Conservation (phyloP, 1,140 invertebrate genomes). For the Drosophila sturtevanti region DNA sequence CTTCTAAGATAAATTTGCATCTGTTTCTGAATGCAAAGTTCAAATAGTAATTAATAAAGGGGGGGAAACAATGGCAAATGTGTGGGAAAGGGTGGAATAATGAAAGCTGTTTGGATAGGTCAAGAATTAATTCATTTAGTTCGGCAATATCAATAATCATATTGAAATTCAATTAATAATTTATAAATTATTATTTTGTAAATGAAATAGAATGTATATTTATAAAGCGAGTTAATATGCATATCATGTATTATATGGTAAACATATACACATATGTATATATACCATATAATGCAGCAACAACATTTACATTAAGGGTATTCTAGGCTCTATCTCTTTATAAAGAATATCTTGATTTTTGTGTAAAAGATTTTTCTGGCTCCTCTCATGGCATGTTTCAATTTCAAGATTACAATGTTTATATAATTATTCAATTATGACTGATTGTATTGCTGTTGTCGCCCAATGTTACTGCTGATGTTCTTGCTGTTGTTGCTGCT, state of each 20-base stretch:
- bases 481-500: conserved; percentile 9
- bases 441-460: conserved; percentile 41
- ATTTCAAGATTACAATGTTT: conserved; percentile 42
- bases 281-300: too few species aligned
- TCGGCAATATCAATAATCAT: neutral
- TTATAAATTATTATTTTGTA: too few species aligned
- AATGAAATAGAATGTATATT: too few species aligned
- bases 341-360: neutral
- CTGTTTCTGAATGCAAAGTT: conserved; percentile 12
- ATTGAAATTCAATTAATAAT: neutral
- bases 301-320: too few species aligned
- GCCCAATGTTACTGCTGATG: conserved; percentile 15
- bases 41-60: neutral
- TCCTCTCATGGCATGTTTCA: conserved; percentile 25
- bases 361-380: conserved; percentile 16
- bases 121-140: neutral
- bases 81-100: neutral
- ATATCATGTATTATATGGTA: too few species aligned
- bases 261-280: too few species aligned
- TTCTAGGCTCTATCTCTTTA: too few species aligned
- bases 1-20: conserved; percentile 23
- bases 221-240: too few species aligned
- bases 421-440: conserved; percentile 63
- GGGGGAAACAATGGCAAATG: neutral
- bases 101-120: neutral